These are phyloP conservation scores for Monoplex corrugatus DNA, from an alignment of 2,888 invertebrate species.

Conservation along the genomic window DNA sequence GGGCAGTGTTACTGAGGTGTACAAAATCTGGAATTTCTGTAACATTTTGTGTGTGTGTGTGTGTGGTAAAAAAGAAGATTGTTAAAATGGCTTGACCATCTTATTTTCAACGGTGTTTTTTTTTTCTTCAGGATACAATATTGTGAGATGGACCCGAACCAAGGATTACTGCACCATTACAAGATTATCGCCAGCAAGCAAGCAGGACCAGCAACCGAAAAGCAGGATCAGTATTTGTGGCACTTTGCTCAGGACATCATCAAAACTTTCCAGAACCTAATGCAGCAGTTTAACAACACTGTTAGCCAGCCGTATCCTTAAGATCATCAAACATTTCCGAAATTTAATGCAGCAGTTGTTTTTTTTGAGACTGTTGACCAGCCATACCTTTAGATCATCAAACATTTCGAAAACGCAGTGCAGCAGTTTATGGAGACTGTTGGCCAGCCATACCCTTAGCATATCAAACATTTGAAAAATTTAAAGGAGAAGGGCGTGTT, in stretches of 20 bases:
- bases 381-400: background rate
- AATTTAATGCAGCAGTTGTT: background rate
- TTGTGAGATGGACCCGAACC: background rate
- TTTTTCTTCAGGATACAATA: background rate
- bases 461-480: too few species aligned
- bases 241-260: background rate
- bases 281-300: background rate
- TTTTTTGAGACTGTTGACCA: background rate
- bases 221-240: background rate
- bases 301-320: background rate
- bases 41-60: too few species aligned
- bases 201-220: background rate
- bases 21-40: too few species aligned
- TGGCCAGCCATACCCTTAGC: too few species aligned
- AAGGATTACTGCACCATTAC: slow-evolving; percentile 6
- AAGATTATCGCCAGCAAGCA: background rate
- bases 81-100: too few species aligned
- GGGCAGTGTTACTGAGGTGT: too few species aligned
- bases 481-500: too few species aligned
- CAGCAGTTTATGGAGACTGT: too few species aligned
- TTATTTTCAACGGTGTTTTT: too few species aligned
- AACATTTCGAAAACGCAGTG: too few species aligned
- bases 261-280: background rate
- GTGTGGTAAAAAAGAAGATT: too few species aligned
- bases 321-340: background rate